Evolutionary conservation across 1,140 invertebrate species (phyloP), one percentile per base, ranked within the genome.

Genomic region (Cyrtorhinus lividipennis): DNA sequence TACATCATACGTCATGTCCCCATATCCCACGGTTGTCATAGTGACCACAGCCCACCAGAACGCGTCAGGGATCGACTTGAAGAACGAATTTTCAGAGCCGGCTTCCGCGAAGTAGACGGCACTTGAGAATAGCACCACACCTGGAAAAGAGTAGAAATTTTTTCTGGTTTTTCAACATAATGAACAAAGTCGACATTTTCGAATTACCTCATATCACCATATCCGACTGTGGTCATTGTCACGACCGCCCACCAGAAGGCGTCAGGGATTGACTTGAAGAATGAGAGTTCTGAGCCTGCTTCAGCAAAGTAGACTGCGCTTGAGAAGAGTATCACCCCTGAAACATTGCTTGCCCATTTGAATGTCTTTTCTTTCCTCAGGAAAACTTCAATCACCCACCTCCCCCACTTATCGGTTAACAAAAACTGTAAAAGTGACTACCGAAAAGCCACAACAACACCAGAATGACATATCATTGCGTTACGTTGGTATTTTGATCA

Each of bases 211-310:
- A 96, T 95, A 79, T 97, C 94, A 76, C 94, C 94, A 81, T 97
- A 97, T 73, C 94, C 93, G 68, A 96, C 92, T 68, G 92, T 95
- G 70, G 93, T 90, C 95, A 98, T 98, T 77, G 95, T 98, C 77
- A 98, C 95, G 75, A 98, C 92, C 74, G 90, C 90, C 93, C 94
- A 98, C 95, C 95, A 98, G 84, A 98, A 98, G 75, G 92, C 91
- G 79, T 89, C 88, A 74, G 89, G 90, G 82, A 98, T 98, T 78
- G 92, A 95, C 83, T 95, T 95, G 86, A 98, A 99, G 84, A 94
- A 89, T 72, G 94, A 96, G 82, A 98, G 96, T 79, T 88, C 87
- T 76, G 86, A 91, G 77, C 96, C 90, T 73, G 92, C 84, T 81
- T 98, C 95, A 69, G 95, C 95, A 83, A 98, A 98, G 86, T 96